Percentiles rank a stretch among this genome's conserved stretches.
phyloP scores from a whole-genome alignment of 2,888 invertebrate species.

The Tetanocera ferruginea region DNA sequence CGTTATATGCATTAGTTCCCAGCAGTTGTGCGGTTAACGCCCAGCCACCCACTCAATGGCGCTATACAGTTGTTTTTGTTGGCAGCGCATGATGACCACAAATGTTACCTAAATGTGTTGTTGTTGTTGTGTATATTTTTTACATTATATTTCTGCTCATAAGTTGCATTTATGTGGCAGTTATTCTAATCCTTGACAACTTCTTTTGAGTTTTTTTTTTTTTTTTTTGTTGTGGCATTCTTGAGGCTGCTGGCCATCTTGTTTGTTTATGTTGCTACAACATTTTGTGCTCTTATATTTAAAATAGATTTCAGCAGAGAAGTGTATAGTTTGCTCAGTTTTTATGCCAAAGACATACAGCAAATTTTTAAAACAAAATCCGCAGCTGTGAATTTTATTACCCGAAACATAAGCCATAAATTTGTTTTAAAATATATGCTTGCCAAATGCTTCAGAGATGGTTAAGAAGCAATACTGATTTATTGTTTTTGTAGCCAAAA shows the following conservation, averaged over 20 bases:
- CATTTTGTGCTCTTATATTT: too few relatives aligned
- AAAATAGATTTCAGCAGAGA: too few relatives aligned
- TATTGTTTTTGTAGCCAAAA: too few relatives aligned
- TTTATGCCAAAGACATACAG: too few relatives aligned
- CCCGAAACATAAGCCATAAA: not conserved
- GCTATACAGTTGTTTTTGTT: not conserved
- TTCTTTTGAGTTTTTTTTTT: not conserved
- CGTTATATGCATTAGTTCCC: not conserved
- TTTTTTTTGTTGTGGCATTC: too few relatives aligned
- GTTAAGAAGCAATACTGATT: too few relatives aligned
- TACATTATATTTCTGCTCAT: conserved; percentile 13
- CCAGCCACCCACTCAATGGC: not conserved
- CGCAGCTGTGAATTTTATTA: conserved; percentile 19
- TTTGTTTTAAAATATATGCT: too few relatives aligned
- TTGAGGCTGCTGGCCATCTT: too few relatives aligned
- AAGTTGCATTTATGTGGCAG: conserved; percentile 40
- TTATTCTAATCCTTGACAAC: conserved; percentile 40
- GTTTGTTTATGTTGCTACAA: too few relatives aligned
- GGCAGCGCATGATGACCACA: conserved; percentile 21
- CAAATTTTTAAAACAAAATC: not conserved
- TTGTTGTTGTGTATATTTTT: not conserved
- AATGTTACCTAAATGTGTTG: conserved; percentile 31
- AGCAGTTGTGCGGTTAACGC: not conserved
- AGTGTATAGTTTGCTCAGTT: too few relatives aligned
- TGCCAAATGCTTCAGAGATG: too few relatives aligned